Evolutionary conservation across 2,797 vertebrate genomes (phyloP).

Genomic region (Discoglossus pictus): DNA sequence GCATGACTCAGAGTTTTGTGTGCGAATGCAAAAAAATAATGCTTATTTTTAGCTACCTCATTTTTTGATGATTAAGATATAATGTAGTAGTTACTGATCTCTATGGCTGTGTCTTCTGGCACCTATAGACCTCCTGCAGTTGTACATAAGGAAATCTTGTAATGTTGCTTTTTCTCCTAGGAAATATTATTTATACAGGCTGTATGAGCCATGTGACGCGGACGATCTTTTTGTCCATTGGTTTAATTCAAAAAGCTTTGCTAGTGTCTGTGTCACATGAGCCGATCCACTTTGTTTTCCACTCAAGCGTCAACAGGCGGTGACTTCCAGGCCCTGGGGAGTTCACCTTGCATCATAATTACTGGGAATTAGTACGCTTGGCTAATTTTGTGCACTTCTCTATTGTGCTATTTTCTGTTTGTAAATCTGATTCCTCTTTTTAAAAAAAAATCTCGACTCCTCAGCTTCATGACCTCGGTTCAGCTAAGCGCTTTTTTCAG

Average conservation of each 20-base stretch:
- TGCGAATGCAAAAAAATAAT: too few species aligned
- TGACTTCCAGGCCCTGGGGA: conserved; percentile 75
- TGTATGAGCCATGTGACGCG: conserved; percentile 24
- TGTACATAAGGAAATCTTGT: too few species aligned
- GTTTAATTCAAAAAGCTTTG: conserved; percentile 60
- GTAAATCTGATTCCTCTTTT: conserved; percentile 64
- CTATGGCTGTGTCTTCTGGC: too few species aligned
- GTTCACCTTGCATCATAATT: conserved; percentile 86
- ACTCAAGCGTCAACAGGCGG: conserved; percentile 69
- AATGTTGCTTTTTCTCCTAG: too few species aligned
- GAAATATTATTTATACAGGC: conserved; percentile 1
- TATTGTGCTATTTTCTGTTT: conserved; percentile 71
- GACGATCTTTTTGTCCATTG: conserved; percentile 51
- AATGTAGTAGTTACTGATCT: too few species aligned
- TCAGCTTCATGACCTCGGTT: conserved; percentile 58
- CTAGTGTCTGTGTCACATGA: conserved; percentile 60
- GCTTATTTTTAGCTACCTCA: too few species aligned
- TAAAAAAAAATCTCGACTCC: conserved; percentile 51
- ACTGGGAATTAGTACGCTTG: conserved; percentile 80
- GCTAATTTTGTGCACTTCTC: conserved; percentile 76
- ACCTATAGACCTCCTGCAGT: too few species aligned
- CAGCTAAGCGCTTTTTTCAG: conserved; percentile 55
- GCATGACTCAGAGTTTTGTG: too few species aligned
- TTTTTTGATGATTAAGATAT: too few species aligned
- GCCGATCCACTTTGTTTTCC: conserved; percentile 58